phyloP scores from a whole-genome alignment of 2,888 invertebrate species.

The Drosophila atripex region DNA sequence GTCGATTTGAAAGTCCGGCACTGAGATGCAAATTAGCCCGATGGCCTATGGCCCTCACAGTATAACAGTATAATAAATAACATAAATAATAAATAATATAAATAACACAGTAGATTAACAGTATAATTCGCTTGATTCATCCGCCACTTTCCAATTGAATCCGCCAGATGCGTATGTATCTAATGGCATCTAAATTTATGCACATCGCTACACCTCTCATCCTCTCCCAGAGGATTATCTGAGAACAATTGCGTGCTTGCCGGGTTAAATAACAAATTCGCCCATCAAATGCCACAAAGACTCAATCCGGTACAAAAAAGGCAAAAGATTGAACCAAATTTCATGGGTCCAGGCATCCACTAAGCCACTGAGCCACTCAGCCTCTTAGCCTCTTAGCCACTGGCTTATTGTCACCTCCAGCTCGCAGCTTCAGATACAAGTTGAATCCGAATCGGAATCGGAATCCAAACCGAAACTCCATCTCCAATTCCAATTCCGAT shows the following conservation, averaged over 20 bases:
- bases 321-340: constrained; percentile 79
- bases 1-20: constrained; percentile 53
- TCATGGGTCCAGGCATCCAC: constrained; percentile 56
- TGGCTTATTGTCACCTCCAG: constrained; percentile 82
- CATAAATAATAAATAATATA: too few species aligned
- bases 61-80: constrained; percentile 6
- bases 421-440: neutral
- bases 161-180: constrained; percentile 54
- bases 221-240: constrained; percentile 32
- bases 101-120: too few species aligned
- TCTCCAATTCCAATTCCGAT: constrained; percentile 26
- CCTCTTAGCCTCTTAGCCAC: constrained; percentile 25
- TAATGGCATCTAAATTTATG: constrained; percentile 61
- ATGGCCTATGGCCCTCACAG: constrained; percentile 53
- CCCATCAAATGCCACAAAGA: constrained; percentile 82
- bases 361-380: neutral
- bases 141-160: constrained; percentile 24
- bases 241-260: constrained; percentile 80
- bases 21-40: constrained; percentile 49
- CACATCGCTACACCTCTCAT: constrained; percentile 57
- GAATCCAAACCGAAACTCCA: constrained; percentile 11
- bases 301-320: constrained; percentile 78
- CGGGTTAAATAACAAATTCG: constrained; percentile 82
- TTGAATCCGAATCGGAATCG: constrained; percentile 1
- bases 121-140: constrained; percentile 5